These are phyloP conservation scores for Neolamprologus longior DNA, from an alignment of 2,113 vertebrate species.

Conservation along the genomic window DNA sequence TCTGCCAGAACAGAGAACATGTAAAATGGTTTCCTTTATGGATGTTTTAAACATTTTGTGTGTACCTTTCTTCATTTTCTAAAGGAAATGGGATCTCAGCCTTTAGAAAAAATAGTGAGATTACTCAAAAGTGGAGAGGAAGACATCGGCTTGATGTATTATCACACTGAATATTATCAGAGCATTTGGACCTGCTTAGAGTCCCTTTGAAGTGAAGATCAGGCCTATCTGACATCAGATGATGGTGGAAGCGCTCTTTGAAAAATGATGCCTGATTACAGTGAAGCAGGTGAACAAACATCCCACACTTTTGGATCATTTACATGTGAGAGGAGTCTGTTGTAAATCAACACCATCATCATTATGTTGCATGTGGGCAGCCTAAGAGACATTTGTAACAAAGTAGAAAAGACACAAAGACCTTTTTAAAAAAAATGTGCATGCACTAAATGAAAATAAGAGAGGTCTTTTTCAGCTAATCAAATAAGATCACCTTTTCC, in stretches of 20 bases:
- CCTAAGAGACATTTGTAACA: not conserved
- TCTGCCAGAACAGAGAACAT: not conserved
- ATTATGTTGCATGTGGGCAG: not conserved
- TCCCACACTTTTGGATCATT: slow-evolving; percentile 12
- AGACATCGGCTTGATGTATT: slow-evolving; percentile 16
- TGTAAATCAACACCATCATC: not conserved
- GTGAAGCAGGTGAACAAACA: slow-evolving; percentile 17
- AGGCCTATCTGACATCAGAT: slow-evolving; percentile 36
- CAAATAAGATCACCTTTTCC: not conserved
- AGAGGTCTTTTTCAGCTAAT: not conserved
- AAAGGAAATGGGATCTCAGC: not conserved
- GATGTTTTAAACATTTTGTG: not conserved
- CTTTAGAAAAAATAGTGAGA: not conserved
- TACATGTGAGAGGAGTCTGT: slow-evolving; percentile 9
- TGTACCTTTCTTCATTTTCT: not conserved
- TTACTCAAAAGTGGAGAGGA: slow-evolving; percentile 1
- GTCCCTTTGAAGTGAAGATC: slow-evolving; percentile 36
- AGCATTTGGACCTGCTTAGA: slow-evolving; percentile 1
- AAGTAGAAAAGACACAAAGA: not conserved
- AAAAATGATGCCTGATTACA: slow-evolving; percentile 44
- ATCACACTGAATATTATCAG: slow-evolving; percentile 26
- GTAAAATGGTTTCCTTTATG: not conserved
- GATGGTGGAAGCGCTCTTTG: slow-evolving; percentile 4
- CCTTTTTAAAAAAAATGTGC: not conserved
- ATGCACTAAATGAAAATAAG: not conserved